These are phyloP conservation scores for Nannoperca obscura DNA, from an alignment of 2,797 vertebrate genomes.

Conservation along the genomic window DNA sequence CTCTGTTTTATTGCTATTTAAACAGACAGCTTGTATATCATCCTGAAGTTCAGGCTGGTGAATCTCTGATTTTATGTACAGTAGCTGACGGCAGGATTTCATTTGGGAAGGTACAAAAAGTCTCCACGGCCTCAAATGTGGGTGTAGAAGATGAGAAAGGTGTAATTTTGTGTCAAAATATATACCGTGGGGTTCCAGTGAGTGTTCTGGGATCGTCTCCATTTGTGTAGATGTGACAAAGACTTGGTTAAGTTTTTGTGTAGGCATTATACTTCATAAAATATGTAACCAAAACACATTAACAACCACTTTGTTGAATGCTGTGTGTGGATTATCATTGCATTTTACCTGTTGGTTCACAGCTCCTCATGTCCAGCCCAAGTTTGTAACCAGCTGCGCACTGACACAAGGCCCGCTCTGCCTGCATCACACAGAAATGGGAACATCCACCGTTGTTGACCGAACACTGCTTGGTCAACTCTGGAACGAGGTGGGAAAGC, in stretches of 20 bases:
- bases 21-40: background rate
- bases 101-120: background rate
- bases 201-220: background rate
- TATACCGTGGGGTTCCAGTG: background rate
- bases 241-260: background rate
- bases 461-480: constrained; percentile 78
- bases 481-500: constrained; percentile 61
- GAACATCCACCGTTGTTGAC: constrained; percentile 91
- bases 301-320: background rate
- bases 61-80: background rate
- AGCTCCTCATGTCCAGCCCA: constrained; percentile 82
- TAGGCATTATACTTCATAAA: background rate
- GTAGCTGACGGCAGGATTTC: background rate
- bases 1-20: constrained; percentile 2
- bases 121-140: background rate
- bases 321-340: background rate
- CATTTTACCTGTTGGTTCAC: constrained; percentile 86
- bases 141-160: background rate
- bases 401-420: constrained; percentile 79
- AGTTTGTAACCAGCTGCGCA: constrained; percentile 90
- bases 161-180: background rate
- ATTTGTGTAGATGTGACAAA: background rate
- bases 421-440: constrained; percentile 88
- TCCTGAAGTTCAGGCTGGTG: background rate
- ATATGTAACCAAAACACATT: no score